These are phyloP conservation scores for Geophilus truncorum DNA, from an alignment of 2,888 invertebrate species.

Conservation along the genomic window DNA sequence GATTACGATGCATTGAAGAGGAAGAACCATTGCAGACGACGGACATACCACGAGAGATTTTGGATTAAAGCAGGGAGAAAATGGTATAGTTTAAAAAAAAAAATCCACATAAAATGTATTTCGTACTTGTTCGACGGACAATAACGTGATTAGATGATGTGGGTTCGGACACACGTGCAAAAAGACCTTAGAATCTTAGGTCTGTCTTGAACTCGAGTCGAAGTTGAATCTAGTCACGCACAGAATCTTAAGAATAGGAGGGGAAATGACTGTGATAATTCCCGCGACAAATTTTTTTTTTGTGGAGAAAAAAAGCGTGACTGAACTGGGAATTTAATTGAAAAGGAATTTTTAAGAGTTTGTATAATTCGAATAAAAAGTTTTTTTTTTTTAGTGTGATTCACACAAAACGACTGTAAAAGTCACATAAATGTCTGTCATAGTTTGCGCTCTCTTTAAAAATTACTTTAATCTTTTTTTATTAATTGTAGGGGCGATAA, in stretches of 20 bases:
- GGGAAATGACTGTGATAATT: conserved; percentile 19
- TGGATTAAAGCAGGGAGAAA: neutral
- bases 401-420: neutral
- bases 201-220: neutral
- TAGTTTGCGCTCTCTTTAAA: neutral
- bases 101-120: neutral
- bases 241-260: neutral
- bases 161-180: neutral
- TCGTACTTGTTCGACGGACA: neutral
- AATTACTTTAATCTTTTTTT: neutral
- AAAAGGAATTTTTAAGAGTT: neutral
- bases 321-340: neutral
- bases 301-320: neutral
- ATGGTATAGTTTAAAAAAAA: neutral
- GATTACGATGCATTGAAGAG: conserved; percentile 4
- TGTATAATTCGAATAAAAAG: neutral
- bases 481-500: neutral
- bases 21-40: conserved; percentile 8
- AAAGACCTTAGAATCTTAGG: neutral
- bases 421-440: neutral
- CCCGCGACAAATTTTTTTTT: neutral
- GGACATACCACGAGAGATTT: conserved; percentile 6
- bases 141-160: neutral
- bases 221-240: neutral
- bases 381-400: neutral